These are phyloP conservation scores for Scomberomorus guttatus DNA, from an alignment of 2,797 vertebrate species.

Conservation along the genomic window DNA sequence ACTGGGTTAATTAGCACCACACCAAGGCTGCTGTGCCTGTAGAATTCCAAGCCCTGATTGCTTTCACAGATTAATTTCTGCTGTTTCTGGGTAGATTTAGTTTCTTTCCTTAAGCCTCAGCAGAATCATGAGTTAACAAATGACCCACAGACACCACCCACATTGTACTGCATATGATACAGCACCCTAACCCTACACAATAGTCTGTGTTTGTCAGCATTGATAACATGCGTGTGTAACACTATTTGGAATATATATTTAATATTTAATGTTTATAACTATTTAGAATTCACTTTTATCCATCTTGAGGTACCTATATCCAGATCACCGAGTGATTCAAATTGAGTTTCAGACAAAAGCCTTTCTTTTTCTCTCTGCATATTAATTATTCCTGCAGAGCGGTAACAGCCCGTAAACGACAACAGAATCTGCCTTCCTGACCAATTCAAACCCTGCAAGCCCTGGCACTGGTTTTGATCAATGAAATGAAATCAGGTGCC, in stretches of 20 bases:
- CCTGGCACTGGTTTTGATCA: constrained; percentile 49
- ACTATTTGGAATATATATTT: not conserved
- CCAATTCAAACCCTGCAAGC: constrained; percentile 16
- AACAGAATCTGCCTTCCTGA: not conserved
- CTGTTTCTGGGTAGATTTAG: constrained; percentile 36
- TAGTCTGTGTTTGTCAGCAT: not conserved
- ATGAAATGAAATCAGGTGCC: constrained; percentile 61
- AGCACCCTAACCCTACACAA: not conserved
- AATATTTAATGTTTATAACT: not conserved
- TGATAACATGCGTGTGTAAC: not conserved
- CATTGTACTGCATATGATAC: not conserved
- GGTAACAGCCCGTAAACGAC: constrained; percentile 15
- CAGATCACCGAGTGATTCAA: not conserved
- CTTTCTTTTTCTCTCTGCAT: not conserved
- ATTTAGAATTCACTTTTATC: not conserved
- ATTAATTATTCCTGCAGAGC: constrained; percentile 36
- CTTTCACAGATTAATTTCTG: constrained; percentile 41
- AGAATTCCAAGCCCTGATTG: constrained; percentile 45
- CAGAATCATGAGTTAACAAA: constrained; percentile 11
- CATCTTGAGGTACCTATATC: not conserved
- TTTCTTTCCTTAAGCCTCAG: constrained; percentile 2
- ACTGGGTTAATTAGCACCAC: constrained; percentile 75
- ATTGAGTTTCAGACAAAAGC: constrained; percentile 15
- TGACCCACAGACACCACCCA: constrained; percentile 7
- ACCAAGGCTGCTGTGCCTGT: constrained; percentile 40